Base-by-base conservation (phyloP, 2,797 vertebrate genomes). In the Melanogrammus aeglefinus region DNA sequence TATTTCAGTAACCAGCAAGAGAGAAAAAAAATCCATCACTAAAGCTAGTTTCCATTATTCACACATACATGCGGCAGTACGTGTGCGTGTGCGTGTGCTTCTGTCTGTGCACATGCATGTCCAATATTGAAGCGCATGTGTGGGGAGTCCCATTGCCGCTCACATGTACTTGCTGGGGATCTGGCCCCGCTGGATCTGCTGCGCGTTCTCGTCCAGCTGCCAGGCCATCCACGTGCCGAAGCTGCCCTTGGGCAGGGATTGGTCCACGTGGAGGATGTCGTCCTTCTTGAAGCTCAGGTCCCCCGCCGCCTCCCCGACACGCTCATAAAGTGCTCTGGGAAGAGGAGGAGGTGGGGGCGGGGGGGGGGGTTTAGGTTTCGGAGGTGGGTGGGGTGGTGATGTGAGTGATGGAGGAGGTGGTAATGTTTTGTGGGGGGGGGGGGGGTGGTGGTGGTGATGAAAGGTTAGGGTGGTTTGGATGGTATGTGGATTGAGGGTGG, bases 101-200 rank as follows among this genome's bases (percentile, higher is more conserved):
- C 76, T 3, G 77, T 35, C 29, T 31, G 29, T 31, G 29, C 12
- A 13, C 39, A 41, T 41, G 39, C 39, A 10, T 41, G 39, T 41
- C 4, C 38, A 38, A 5, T 21, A 38, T 38, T 38, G 6, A 63
- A 16, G 69, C 5, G 0, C 38, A 21, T 51, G 74, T 81, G 77
- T 86, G 80, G 13, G 3, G 12, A 14, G 41, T 13, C 44, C 10
- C 12, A 21, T 4, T 2, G 10, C 1, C 84, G 91, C 96, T 93
- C 88, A 98, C 97, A 98, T 97, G 18, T 97, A 99, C 94, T 98
- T 99, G 94, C 96, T 99, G 86, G 98, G 97, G 86, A 99, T 96
- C 89, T 98, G 97, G 21, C 97, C 97, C 71, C 96, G 96, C 93
- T 97, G 96, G 90, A 99, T 95, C 90, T 97, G 96, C 91, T 97